Percentiles rank a stretch among this genome's conserved stretches.
Conservation (phyloP, 2,888 invertebrate species). For the Myopa testacea region DNA sequence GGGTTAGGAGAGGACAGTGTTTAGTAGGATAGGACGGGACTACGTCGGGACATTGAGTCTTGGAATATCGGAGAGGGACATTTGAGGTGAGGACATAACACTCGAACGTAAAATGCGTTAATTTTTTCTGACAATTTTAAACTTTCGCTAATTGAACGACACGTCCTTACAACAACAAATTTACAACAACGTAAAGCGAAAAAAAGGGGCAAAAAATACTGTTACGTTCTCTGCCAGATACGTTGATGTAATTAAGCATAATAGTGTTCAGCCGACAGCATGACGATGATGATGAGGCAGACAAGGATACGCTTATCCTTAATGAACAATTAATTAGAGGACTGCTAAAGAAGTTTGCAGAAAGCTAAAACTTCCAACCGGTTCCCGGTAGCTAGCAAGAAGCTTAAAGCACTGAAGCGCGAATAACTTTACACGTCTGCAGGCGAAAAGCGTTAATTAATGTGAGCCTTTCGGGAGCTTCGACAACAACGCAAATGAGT, state of each 20-base stretch:
- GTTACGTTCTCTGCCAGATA: neutral
- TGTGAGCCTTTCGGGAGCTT: neutral
- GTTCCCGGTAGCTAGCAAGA: neutral
- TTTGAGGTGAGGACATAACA: too few species aligned
- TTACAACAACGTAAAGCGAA: neutral
- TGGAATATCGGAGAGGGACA: too few species aligned
- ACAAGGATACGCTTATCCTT: slow-evolving; percentile 26
- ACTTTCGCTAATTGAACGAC: neutral
- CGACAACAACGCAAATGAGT: slow-evolving; percentile 52
- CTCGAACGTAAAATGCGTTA: neutral
- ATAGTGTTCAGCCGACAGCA: neutral
- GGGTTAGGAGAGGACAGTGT: too few species aligned
- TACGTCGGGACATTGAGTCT: too few species aligned
- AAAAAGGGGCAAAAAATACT: neutral
- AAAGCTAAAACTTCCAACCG: slow-evolving; percentile 8
- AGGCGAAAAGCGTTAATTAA: slow-evolving; percentile 23
- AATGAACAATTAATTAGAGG: slow-evolving; percentile 37
- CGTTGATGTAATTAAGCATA: neutral
- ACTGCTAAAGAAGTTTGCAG: slow-evolving; percentile 26
- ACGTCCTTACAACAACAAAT: neutral
- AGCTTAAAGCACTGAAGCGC: neutral
- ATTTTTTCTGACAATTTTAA: neutral
- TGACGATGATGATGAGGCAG: neutral
- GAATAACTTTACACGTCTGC: slow-evolving; percentile 9
- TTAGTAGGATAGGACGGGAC: too few species aligned